A percentile compares a stretch with the other conserved stretches of the same genome.
Conservation (phyloP, 2,113 vertebrate genomes). For the Chroicocephalus ridibundus region DNA sequence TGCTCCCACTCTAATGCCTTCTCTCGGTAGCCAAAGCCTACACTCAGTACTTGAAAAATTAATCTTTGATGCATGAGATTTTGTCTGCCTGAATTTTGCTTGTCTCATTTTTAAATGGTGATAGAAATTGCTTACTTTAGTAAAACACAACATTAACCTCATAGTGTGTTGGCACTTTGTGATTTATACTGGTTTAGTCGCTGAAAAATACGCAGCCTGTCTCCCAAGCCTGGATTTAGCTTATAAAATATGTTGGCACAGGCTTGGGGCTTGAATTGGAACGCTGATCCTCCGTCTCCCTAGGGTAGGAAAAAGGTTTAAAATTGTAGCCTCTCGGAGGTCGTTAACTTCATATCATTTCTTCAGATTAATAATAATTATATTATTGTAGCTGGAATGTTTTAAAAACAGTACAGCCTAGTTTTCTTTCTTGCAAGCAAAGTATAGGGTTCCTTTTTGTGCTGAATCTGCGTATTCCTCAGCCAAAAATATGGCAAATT, state of each 20-base stretch:
- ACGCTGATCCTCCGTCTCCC: conserved; percentile 14
- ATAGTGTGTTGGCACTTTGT: conserved; percentile 41
- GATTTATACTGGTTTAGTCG: conserved; percentile 57
- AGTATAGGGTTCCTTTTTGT: not conserved
- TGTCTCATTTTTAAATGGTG: conserved; percentile 64
- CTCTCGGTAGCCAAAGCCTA: not conserved
- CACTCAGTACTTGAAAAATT: conserved; percentile 15
- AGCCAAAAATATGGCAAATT: not conserved
- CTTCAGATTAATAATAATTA: conserved; percentile 38
- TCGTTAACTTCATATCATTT: not conserved
- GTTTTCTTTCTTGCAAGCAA: not conserved
- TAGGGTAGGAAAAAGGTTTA: not conserved
- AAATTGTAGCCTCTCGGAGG: not conserved
- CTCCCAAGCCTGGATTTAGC: conserved; percentile 44
- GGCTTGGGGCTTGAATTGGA: not conserved
- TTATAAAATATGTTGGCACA: conserved; percentile 51
- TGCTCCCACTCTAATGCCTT: not conserved
- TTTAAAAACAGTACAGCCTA: not conserved
- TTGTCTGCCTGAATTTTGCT: conserved; percentile 53
- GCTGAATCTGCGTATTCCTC: not conserved
- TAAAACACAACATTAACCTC: conserved; percentile 66
- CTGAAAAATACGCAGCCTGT: conserved; percentile 47
- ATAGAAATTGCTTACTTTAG: conserved; percentile 67
- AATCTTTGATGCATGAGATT: conserved; percentile 43
- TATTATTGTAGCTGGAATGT: not conserved